Base-by-base conservation (phyloP, 2,888 invertebrate species). In the Nysson spinosus region DNA sequence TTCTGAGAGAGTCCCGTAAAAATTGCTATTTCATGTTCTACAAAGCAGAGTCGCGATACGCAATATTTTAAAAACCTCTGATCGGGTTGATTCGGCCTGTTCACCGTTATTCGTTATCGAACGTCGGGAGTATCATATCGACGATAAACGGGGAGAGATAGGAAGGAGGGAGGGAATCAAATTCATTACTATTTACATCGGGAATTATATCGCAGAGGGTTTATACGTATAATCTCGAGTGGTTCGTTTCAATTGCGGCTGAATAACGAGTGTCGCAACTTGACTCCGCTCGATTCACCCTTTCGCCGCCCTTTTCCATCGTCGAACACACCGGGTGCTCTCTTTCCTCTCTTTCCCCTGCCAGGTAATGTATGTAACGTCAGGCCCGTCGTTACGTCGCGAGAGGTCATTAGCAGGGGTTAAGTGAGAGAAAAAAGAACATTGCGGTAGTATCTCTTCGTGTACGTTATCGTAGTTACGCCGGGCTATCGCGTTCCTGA, bases 351-450 rank as follows among this genome's bases (percentile, higher is more conserved):
- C 40, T 32, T 16, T 34, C 46, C 46, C 24, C 32, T 4, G 39
- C 19, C 11, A n/a, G 49, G 44, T 77, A 77, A 77, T 77, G 72
- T 77, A 77, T 77, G 77, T 71, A 76, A 78, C 77, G 77, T 77
- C 77, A 77, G 78, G 77, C 62, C 65, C 73, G 65, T 78, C 79
- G 77, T 78, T 77, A 77, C 57, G 61, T 40, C 66, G 61, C 66
- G 64, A 78, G 78, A 68, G 77, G 74, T 78, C 78, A 77, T 77
- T 78, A 78, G 74, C 40, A 49, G 58, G n/a, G 52, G 67, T 71
- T 72, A 68, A 71, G 66, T 62, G 75, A 64, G 66, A 69, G 71
- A 67, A 74, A 65, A n/a, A n/a, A n/a, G n/a, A n/a, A n/a, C n/a
- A n/a, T n/a, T n/a, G n/a, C n/a, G n/a, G n/a, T n/a, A n/a, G n/a